These are phyloP conservation scores for Vombatus ursinus DNA, from an alignment of 2,113 vertebrate species.

Conservation along the genomic window DNA sequence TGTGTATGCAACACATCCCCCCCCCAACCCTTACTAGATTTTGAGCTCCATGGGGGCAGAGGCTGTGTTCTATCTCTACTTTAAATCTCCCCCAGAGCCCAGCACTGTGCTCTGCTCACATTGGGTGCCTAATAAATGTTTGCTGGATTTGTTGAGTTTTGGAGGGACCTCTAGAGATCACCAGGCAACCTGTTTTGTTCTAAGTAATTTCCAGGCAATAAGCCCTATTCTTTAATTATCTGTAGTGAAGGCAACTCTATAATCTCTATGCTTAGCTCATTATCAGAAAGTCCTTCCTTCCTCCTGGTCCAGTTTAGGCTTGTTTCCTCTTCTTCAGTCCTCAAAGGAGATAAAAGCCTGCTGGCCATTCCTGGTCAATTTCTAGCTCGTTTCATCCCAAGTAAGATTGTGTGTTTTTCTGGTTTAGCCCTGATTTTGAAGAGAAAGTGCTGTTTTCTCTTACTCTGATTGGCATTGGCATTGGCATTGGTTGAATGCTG, in stretches of 20 bases:
- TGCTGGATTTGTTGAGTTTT: background rate
- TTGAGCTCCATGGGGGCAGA: background rate
- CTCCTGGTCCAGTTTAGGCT: conserved; percentile 16
- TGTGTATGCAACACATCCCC: background rate
- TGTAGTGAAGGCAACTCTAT: background rate
- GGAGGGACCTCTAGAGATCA: background rate
- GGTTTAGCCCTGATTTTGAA: conserved; percentile 7
- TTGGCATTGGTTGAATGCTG: background rate
- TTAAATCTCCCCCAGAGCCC: background rate
- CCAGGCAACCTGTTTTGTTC: background rate
- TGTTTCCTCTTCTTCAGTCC: conserved; percentile 28
- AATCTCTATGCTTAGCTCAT: conserved; percentile 18
- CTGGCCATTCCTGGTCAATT: background rate
- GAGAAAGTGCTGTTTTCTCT: background rate
- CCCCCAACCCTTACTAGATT: background rate
- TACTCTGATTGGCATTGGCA: background rate
- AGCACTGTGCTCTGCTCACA: background rate
- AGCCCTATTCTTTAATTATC: conserved; percentile 18
- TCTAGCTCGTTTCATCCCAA: background rate
- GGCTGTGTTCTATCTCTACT: background rate
- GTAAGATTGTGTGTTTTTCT: conserved; percentile 1
- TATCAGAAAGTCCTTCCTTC: conserved; percentile 1
- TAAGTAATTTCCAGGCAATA: background rate
- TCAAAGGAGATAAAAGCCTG: background rate
- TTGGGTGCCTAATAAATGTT: background rate